Base-by-base conservation (phyloP, 2,113 vertebrate species). In the Bufo gargarizans region DNA sequence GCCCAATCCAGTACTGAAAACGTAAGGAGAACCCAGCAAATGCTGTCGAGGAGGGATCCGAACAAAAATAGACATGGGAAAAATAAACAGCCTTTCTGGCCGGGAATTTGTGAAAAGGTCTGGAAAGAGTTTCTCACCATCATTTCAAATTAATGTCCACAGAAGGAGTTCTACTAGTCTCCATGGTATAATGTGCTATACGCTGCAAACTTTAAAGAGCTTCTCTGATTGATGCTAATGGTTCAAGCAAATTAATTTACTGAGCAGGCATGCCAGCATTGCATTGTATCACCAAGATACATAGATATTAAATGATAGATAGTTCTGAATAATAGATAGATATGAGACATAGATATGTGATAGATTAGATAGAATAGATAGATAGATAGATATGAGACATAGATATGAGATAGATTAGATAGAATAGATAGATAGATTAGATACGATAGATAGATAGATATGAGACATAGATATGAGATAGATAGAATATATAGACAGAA, bases 11-110 rank as follows among this genome's bases (percentile, higher is more conserved):
- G 47, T 83, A 4, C 5, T 55, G n/a, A 58, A n/a, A 22, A 7
- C 63, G 56, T 20, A 77, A 76, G 47, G 84, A 91, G 92, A 95
- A 95, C 96, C 94, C 90, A 92, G 96, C 96, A 96, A 96, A 96
- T 94, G 95, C 85, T 92, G 89, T 89, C 94, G 50, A 97, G 96
- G 97, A 97, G 97, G 94, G 95, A 94, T 88, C 94, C 94, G 95
- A 93, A 95, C 95, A 96, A 96, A 96, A 96, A 86, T 96, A 96
- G 96, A 98, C 99, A 98, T 99, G 98, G 97, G 98, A 99, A 99
- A 99, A 98, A 99, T 96, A 99, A 99, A 99, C 97, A 99, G 95
- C 95, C 93, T 43, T 93, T 92, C 93, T 92, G 94, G 95, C 94
- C 95, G 94, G 94, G 96, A 97, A 97, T 97, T 95, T 92, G 93